Base-by-base conservation (phyloP, 2,888 invertebrate genomes). In the Tetheella fluctuosa region DNA sequence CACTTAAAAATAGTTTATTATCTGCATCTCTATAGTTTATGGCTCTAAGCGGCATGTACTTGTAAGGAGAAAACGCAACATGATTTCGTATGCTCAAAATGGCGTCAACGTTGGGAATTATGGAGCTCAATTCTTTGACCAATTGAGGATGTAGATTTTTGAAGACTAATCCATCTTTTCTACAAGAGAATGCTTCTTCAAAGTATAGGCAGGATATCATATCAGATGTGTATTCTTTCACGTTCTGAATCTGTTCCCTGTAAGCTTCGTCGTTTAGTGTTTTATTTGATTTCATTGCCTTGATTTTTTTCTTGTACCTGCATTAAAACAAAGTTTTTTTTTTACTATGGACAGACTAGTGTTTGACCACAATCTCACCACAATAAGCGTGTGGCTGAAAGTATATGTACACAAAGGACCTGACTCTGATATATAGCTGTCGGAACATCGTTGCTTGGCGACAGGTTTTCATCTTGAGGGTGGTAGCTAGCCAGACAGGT, bases 61-160 rank as follows among this genome's bases (percentile, higher is more conserved):
- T 90, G 64, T 89, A 88, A 0, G 89, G 81, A 0, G 88, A 85
- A 57, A 93, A 85, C 0, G 93, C 92, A 59, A 89, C 63, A 63
- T 89, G 89, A 57, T 89, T 89, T 39, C 85, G 72, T 42, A 93
- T 69, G 68, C 90, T 89, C 1, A 90, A 69, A 25, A 80, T 81
- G 0, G 80, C 64, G 48, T 91, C 88, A 0, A 81, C 80, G 2
- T 86, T 82, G 0, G 90, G 86, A 23, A 90, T 80, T 0, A 80
- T 53, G 6, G 80, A 77, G 0, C n/a, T 55, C 1, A 93, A 73
- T 65, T 86, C 84, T 1, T 75, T 73, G 0, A 88, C 84, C 0
- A 88, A 58, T n/a, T 86, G 80, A 0, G 85, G 85, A 12, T 84
- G 80, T 2, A 93, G 59, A 37, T 77, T 80, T 10, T 75, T 74